Base-by-base conservation (phyloP, 2,888 invertebrate species). In the Seladonia tumulorum region DNA sequence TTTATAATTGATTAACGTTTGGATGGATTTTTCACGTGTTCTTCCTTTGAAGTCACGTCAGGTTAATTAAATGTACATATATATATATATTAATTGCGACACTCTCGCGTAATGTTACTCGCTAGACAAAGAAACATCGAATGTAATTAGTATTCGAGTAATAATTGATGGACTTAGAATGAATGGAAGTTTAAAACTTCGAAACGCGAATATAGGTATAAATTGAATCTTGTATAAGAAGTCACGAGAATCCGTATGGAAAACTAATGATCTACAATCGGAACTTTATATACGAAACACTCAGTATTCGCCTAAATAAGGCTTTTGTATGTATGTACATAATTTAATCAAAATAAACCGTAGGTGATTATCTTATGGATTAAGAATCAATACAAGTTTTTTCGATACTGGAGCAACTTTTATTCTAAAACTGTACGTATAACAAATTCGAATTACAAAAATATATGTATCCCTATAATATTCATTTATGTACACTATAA, bases 281-380 rank as follows among this genome's bases (percentile, higher is more conserved):
- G 25, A 22, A 72, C 42, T 74, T 35, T 63, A n/a, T 57, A 79
- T 66, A 79, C 25, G 5, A 68, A 47, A 18, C 22, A 16, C 25
- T 75, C 71, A 75, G 79, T 86, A 86, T 80, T 86, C 66, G 8
- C 39, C 47, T 76, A 60, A n/a, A 57, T n/a, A 79, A 79, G 35
- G 12, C 22, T 57, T 71, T 71, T 77, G 18, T 86, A 42, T 76
- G 16, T 85, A 53, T 82, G 78, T 77, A 80, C 49, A 76, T 87
- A 82, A 74, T 79, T 57, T 79, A 82, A 53, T 53, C 18, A 63
- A 35, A 68, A 53, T 63, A 74, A 57, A 42, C 8, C 18, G 16
- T 22, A 42, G 12, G 10, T 14, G n/a, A n/a, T 77, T 68, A 77
- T 39, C 29, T 45, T 12, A 25, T 22, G 12, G 22, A 47, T 63